Evolutionary conservation across 2,797 vertebrate species (phyloP).

Genomic region (Leuciscus waleckii): DNA sequence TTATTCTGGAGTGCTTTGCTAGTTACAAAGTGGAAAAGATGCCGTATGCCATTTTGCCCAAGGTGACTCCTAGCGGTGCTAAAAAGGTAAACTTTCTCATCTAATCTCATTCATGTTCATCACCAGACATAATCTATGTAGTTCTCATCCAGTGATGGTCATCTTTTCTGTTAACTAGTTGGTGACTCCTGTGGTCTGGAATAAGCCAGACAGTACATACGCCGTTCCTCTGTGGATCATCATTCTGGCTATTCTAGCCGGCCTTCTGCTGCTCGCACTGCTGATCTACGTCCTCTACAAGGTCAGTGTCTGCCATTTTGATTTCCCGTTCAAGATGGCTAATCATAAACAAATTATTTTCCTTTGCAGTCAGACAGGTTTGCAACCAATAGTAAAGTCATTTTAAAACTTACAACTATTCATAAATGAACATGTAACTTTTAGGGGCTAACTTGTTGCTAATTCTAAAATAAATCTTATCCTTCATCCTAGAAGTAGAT

Average conservation of each 20-base stretch:
- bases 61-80: conserved; percentile 74
- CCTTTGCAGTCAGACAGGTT: not conserved
- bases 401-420: not conserved
- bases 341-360: not conserved
- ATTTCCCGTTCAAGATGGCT: not conserved
- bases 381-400: not conserved
- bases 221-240: conserved; percentile 92
- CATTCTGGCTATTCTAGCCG: conserved; percentile 89
- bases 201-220: conserved; percentile 85
- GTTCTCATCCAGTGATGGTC: not conserved
- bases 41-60: conserved; percentile 87
- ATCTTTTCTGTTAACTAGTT: conserved; percentile 70
- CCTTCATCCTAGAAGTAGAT: not conserved
- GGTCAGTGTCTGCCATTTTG: conserved; percentile 73
- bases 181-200: conserved; percentile 86
- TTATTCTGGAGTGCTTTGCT: conserved; percentile 85
- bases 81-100: conserved; percentile 78
- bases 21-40: conserved; percentile 83
- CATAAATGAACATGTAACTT: not conserved
- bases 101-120: not conserved
- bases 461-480: not conserved
- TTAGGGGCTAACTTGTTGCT: not conserved
- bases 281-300: conserved; percentile 94
- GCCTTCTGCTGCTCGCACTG: conserved; percentile 88
- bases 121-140: not conserved